Conservation (phyloP, 2,797 vertebrate species). For the Anguilla marmorata region DNA sequence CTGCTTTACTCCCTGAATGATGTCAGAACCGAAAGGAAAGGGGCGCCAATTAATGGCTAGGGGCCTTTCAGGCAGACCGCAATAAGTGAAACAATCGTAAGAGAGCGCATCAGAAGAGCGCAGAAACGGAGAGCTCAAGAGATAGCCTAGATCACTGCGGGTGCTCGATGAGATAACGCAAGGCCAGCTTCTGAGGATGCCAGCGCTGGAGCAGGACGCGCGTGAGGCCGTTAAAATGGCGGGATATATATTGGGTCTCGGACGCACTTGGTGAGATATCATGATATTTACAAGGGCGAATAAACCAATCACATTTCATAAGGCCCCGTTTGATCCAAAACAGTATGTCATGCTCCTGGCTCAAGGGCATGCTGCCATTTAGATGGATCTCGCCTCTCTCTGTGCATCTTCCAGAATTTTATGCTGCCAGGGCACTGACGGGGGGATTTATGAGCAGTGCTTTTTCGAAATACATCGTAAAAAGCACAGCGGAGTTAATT, state of each 20-base stretch:
- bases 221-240: not conserved
- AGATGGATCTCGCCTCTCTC: not conserved
- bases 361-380: not conserved
- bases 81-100: not conserved
- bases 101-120: not conserved
- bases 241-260: not conserved
- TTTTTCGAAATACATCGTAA: not conserved
- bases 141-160: not conserved
- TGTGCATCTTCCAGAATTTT: not conserved
- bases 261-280: not conserved
- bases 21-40: not conserved
- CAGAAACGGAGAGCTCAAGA: not conserved
- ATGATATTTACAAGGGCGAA: slow-evolving; percentile 1
- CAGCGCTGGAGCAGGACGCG: not conserved
- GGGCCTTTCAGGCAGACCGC: not conserved
- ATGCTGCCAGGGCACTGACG: not conserved
- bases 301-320: not conserved
- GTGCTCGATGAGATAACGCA: not conserved
- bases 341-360: not conserved
- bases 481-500: not conserved
- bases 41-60: too few species aligned
- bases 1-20: not conserved
- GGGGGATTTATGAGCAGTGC: not conserved
- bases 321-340: not conserved
- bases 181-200: not conserved